Conservation (phyloP, 2,113 vertebrate species). For the Hepsetus odoe region DNA sequence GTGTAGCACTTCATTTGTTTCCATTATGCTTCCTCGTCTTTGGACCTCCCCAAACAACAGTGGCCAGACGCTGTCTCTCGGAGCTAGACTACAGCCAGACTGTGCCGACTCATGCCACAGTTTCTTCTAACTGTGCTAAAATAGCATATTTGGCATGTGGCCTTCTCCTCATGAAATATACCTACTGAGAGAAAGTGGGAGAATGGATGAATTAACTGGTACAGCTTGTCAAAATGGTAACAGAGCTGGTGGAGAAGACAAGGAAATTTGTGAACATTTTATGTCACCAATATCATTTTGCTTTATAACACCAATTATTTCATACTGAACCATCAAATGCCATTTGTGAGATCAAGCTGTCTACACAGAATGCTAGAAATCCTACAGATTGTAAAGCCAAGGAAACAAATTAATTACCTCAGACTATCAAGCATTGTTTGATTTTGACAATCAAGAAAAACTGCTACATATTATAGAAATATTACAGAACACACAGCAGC, state of each 20-base stretch:
- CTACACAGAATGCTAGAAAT: not conserved
- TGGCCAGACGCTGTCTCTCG: slow-evolving; percentile 35
- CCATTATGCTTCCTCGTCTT: slow-evolving; percentile 57
- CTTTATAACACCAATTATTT: not conserved
- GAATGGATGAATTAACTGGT: not conserved
- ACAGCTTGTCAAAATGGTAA: not conserved
- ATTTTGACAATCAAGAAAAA: not conserved
- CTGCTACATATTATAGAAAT: not conserved
- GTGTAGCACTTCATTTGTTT: slow-evolving; percentile 62
- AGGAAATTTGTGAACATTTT: not conserved
- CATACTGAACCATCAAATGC: not conserved
- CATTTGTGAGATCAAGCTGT: not conserved
- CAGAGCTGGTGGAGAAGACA: not conserved
- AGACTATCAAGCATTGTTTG: not conserved
- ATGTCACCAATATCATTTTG: not conserved
- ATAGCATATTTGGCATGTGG: not conserved
- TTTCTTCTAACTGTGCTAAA: not conserved
- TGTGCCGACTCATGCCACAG: not conserved
- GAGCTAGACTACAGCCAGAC: slow-evolving; percentile 33
- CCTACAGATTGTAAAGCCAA: not conserved
- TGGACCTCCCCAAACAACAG: slow-evolving; percentile 36
- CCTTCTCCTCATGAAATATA: not conserved
- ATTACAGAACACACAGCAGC: not conserved
- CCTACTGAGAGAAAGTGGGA: not conserved
- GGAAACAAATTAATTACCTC: not conserved